Conservation (phyloP, 2,113 vertebrate species). For the Myotis yumanensis region DNA sequence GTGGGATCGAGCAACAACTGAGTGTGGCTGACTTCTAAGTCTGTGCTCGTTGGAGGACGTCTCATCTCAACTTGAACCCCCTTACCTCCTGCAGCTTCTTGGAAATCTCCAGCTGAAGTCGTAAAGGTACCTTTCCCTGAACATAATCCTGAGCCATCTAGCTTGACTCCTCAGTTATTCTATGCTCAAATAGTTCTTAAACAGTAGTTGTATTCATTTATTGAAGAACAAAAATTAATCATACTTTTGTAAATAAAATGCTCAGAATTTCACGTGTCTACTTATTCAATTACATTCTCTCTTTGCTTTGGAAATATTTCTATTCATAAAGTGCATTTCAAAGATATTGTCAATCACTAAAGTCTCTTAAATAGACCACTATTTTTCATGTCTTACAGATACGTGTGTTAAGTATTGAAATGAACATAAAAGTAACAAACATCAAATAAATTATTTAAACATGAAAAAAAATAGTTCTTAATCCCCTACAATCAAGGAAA, state of each 20-base stretch:
- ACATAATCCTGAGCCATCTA: background rate
- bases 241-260: slow-evolving; percentile 64
- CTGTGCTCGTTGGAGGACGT: background rate
- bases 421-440: slow-evolving; percentile 51
- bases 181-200: background rate
- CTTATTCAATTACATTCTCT: slow-evolving; percentile 21
- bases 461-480: slow-evolving; percentile 16
- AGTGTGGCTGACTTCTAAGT: background rate
- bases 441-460: slow-evolving; percentile 69
- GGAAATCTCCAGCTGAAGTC: background rate
- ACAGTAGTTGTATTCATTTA: slow-evolving; percentile 55
- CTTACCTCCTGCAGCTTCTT: background rate
- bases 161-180: background rate
- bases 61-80: background rate
- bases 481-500: background rate
- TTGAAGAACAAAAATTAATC: slow-evolving; percentile 43
- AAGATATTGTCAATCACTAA: slow-evolving; percentile 59
- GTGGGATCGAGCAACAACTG: background rate
- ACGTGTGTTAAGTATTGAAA: slow-evolving; percentile 18
- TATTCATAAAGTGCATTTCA: slow-evolving; percentile 66
- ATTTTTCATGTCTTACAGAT: slow-evolving; percentile 60
- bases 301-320: slow-evolving; percentile 57
- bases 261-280: slow-evolving; percentile 54
- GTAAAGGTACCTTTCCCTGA: background rate
- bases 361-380: slow-evolving; percentile 48